Evolutionary conservation across 23 tunicate species (phyloP), one percentile per base, ranked within the genome.

Genomic region (Ascidia mentula): DNA sequence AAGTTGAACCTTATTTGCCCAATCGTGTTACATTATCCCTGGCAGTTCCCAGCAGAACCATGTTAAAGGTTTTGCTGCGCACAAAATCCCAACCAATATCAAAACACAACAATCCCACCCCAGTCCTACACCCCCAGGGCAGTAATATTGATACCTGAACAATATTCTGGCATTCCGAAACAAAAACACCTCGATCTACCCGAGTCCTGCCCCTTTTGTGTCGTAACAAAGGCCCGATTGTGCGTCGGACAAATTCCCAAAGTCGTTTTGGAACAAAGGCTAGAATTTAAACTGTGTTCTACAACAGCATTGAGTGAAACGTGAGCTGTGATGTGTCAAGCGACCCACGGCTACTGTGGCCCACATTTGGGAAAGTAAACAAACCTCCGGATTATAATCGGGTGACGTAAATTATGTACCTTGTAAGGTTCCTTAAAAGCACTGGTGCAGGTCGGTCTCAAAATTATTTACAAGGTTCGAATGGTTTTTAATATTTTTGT

Each of bases 291-390:
- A 53, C 13, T 3, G 65, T 53, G 65, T 53, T 5, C 65, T 53
- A 28, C 65, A 20, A 53, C 65, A 53, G 13, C 65, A 53, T 9
- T 28, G 24, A 26, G 2, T 53, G 65, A 53, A 53, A 53, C 65
- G 22, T 20, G 24, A 26, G 24, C 65, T 53, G 28, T 28, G 2
- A 53, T 20, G 65, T 53, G 65, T 53, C 65, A 28, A 26, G 65
- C 24, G 65, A 28, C 28, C 24, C 65, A 9, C 13, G 24, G 13
- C 65, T 53, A 5, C 24, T 3, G 4, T 53, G 65, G 65, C 65
- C 65, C 65, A 53, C 65, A 53, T 53, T 20, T 53, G 65, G 65
- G 65, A 53, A 53, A 53, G 65, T 53, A 53, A 53, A 53, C 65
- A 53, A 53, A 53, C 65, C n/a, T n/a, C n/a, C n/a, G n/a, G n/a